Percentiles rank a stretch among this genome's conserved stretches.
These are phyloP conservation scores for Bucco capensis DNA, from an alignment of 2,113 vertebrate species.

Conservation along the genomic window DNA sequence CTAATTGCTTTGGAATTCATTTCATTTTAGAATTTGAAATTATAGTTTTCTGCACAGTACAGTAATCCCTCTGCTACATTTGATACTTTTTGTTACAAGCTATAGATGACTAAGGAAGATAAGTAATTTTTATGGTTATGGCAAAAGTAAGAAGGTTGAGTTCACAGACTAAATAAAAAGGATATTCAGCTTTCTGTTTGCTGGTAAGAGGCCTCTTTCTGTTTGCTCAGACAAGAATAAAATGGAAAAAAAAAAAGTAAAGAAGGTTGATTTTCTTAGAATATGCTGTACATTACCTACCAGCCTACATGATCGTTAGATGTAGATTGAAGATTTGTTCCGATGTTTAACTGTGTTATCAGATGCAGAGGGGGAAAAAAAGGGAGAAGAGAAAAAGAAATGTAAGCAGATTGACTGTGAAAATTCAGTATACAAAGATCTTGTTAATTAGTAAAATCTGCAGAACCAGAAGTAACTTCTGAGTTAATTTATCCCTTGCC, in stretches of 20 bases:
- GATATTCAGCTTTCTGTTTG: neutral
- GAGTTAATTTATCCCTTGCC: slow-evolving; percentile 46
- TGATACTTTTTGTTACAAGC: neutral
- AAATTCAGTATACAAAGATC: slow-evolving; percentile 36
- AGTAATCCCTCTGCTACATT: neutral
- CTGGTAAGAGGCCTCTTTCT: neutral
- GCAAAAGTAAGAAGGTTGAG: neutral
- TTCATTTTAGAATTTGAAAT: slow-evolving; percentile 50
- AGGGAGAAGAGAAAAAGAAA: neutral
- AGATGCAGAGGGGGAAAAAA: neutral
- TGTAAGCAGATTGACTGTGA: slow-evolving; percentile 38
- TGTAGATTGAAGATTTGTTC: slow-evolving; percentile 44
- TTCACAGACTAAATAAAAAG: neutral
- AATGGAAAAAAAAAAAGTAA: neutral
- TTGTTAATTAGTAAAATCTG: slow-evolving; percentile 56
- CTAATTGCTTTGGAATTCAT: slow-evolving; percentile 28
- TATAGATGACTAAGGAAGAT: neutral
- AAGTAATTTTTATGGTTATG: neutral
- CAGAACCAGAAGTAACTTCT: slow-evolving; percentile 56
- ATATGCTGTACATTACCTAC: neutral
- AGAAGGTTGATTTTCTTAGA: neutral
- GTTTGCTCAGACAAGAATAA: neutral
- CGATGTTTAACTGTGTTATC: slow-evolving; percentile 33
- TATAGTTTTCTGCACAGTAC: neutral
- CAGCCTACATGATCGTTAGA: slow-evolving; percentile 8